Evolutionary conservation across 1,140 invertebrate species (phyloP), one percentile per base, ranked within the genome.

Genomic region (Drosophila pseudoananassae): DNA sequence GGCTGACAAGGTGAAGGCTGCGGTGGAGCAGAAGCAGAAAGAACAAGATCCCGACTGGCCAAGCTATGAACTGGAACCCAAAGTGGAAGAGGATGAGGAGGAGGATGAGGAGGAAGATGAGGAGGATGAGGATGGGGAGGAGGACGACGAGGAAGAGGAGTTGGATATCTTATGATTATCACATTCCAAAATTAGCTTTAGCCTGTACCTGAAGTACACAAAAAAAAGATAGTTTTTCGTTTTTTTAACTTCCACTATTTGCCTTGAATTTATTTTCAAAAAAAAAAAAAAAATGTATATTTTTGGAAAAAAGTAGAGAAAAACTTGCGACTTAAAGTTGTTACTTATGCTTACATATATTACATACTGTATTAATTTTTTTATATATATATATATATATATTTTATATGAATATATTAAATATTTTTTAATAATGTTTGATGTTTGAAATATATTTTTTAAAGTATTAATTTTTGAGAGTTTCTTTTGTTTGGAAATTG

Each of bases 111-210:
- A 12, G 4, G 33, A 36, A 0, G 29, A 31, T 0, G 9, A 31
- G 0, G 33, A 36, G 3, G 33, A 36, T 3, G 33, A 36, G 2
- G 12, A 36, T 0, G 33, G 4, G 4, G 33, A 36, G 9, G 31
- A 33, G 0, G 31, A 33, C 7, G 31, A 31, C 0, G 29, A 10
- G 3, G 31, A 33, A 3, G 29, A 10, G 29, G 29, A 31, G 29
- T 9, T 31, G 8, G 8, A 33, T 9, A 12, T 36, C 43, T 46
- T 46, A 10, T 46, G 43, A 46, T 46, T 17, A 3, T 17, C 8
- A 12, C 43, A 17, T 46, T 40, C 45, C 50, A 33, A 14, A 14
- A 46, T 14, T 47, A 25, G 29, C 29, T 47, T 47, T 20, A 46
- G 43, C 40, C 14, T 17, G 4, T 43, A 43, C 40, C 40, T 43